Conservation (phyloP, 1,140 invertebrate species). For the Trichonephila inaurata region DNA sequence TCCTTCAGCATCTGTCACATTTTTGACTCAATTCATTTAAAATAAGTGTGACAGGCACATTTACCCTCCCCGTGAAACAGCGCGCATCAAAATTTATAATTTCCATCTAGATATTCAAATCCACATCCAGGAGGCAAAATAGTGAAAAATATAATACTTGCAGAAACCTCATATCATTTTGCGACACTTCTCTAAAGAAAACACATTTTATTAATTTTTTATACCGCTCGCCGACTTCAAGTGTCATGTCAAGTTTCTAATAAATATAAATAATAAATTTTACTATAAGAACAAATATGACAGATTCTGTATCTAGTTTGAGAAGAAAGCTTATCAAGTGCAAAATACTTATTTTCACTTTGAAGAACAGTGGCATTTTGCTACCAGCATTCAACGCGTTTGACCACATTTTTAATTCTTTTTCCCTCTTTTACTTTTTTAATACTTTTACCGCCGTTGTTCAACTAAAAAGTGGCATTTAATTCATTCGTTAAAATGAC, state of each 20-base stretch:
- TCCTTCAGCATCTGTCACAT: not conserved
- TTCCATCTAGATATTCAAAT: conserved; percentile 32
- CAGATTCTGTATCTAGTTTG: conserved; percentile 7
- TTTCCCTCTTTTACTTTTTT: not conserved
- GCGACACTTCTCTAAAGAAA: conserved; percentile 13
- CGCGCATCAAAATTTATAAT: not conserved
- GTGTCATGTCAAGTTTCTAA: conserved; percentile 26
- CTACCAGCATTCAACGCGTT: not conserved
- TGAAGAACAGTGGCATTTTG: not conserved
- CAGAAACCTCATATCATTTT: conserved; percentile 23
- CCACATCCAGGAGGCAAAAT: not conserved
- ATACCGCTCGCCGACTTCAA: conserved; percentile 4
- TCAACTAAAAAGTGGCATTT: conserved; percentile 35
- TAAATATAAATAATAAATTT: conserved; percentile 43
- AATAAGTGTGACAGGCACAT: conserved; percentile 10
- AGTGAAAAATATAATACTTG: not conserved
- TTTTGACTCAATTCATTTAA: conserved; percentile 22
- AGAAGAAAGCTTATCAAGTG: conserved; percentile 23
- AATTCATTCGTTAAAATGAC: conserved; percentile 31
- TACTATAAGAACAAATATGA: conserved; percentile 31
- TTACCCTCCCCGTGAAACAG: not conserved
- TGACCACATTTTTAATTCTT: conserved; percentile 24
- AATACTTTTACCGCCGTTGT: not conserved
- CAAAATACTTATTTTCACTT: conserved; percentile 3
- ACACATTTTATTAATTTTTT: conserved; percentile 32